A percentile compares a stretch with the other conserved stretches of the same genome.
These are phyloP conservation scores for Eilema depressum DNA, from an alignment of 2,888 invertebrate species.

Conservation along the genomic window DNA sequence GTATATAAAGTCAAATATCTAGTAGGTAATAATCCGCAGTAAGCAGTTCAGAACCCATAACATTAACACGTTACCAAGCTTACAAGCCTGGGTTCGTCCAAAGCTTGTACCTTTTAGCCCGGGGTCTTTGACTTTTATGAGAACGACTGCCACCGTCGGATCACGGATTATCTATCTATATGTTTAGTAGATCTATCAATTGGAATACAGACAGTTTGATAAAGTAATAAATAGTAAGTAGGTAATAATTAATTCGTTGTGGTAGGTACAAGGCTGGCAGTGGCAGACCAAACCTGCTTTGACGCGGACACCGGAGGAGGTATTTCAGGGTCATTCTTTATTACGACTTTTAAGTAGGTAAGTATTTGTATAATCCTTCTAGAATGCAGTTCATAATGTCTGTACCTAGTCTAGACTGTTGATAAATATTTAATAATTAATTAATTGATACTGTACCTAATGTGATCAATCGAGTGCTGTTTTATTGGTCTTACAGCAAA, in stretches of 20 bases:
- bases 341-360: background rate
- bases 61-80: too few relatives aligned
- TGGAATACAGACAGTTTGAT: background rate
- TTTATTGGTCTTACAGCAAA: too few relatives aligned
- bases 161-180: too few relatives aligned
- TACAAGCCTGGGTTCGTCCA: background rate
- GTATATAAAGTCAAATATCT: too few relatives aligned
- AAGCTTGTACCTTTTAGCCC: background rate
- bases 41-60: too few relatives aligned
- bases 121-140: background rate
- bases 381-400: background rate
- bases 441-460: background rate
- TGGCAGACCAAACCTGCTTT: conserved; percentile 11
- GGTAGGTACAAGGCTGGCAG: background rate
- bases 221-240: background rate
- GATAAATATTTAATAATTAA: background rate
- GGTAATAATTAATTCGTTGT: background rate
- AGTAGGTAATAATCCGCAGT: too few relatives aligned
- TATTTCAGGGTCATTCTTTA: conserved; percentile 7
- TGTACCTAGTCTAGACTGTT: background rate
- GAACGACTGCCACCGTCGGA: background rate
- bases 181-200: too few relatives aligned
- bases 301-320: background rate
- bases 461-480: too few relatives aligned
- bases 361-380: background rate